Evolutionary conservation across 2,797 vertebrate genomes (phyloP).

Genomic region (Carcharodon carcharias): DNA sequence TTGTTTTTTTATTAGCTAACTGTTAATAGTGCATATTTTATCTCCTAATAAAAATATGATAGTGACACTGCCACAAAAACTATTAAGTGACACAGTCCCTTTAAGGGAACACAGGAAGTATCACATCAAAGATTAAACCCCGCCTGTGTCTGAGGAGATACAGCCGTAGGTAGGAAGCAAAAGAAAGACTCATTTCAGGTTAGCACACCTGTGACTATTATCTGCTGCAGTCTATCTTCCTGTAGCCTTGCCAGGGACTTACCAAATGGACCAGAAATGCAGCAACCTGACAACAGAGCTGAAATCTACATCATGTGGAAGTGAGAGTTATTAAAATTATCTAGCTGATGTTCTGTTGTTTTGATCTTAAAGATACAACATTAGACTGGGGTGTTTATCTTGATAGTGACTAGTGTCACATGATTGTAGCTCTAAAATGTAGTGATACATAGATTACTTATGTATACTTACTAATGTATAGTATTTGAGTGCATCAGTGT

Average conservation of each 20-base stretch:
- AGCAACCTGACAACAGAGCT: neutral
- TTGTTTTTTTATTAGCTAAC: neutral
- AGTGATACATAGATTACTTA: neutral
- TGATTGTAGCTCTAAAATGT: neutral
- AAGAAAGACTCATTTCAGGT: neutral
- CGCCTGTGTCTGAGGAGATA: neutral
- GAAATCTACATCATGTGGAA: neutral
- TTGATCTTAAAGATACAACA: neutral
- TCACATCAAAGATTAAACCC: neutral
- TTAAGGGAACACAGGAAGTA: neutral
- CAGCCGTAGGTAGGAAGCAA: neutral
- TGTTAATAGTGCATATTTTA: neutral
- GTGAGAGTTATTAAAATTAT: neutral
- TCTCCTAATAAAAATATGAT: neutral
- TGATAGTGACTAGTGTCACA: neutral
- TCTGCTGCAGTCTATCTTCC: neutral
- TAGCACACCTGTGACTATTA: neutral
- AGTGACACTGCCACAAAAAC: neutral
- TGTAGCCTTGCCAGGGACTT: neutral
- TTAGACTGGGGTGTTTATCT: neutral
- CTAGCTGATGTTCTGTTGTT: neutral
- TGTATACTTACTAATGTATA: neutral
- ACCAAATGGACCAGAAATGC: neutral
- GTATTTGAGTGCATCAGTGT: neutral
- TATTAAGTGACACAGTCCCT: neutral